Evolutionary conservation across 2,113 vertebrate species (phyloP), one percentile per base, ranked within the genome.

Genomic region (Vulpes vulpes): DNA sequence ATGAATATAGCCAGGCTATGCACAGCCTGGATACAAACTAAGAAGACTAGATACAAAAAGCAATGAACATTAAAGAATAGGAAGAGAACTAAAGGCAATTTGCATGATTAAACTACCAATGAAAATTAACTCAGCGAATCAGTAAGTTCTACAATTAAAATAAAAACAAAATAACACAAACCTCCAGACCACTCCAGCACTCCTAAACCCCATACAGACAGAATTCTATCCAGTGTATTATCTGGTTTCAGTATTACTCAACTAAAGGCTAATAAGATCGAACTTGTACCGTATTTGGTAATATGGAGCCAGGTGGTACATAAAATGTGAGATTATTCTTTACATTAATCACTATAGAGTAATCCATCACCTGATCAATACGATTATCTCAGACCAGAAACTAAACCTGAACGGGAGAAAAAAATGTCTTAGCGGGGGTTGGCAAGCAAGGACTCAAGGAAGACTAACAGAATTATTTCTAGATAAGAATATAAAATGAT

Each of bases 31-130:
- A n/a, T 16, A 83, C 9, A 69, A 86, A 62, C 71, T 65, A 93
- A 91, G 30, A 73, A 65, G 35, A 91, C 5, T 11, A 76, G 23
- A 95, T 11, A 73, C n/a, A 89, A 15, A 95, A 74, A 82, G 11
- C 53, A 95, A 88, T 51, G 9, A 65, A 90, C 82, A 49, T 67
- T 84, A 71, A 89, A 94, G 15, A 65, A 4, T 11, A 51, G 38
- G 27, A 89, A 87, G 67, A 93, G 4, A 89, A 74, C 30, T 74
- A 83, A 95, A 96, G 43, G 11, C 67, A 95, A 79, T 32, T 64
- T 88, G 62, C 3, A 51, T 32, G 20, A 82, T 95, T 32, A 82
- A 74, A 92, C 9, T 30, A 71, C 14, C 19, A 91, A 30, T 64
- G 43, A 80, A 97, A 79, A 91, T 79, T 43, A 95, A 69, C 43